Evolutionary conservation across 2,797 vertebrate genomes (phyloP), one percentile per base, ranked within the genome.

Genomic region (Botia almorhae): DNA sequence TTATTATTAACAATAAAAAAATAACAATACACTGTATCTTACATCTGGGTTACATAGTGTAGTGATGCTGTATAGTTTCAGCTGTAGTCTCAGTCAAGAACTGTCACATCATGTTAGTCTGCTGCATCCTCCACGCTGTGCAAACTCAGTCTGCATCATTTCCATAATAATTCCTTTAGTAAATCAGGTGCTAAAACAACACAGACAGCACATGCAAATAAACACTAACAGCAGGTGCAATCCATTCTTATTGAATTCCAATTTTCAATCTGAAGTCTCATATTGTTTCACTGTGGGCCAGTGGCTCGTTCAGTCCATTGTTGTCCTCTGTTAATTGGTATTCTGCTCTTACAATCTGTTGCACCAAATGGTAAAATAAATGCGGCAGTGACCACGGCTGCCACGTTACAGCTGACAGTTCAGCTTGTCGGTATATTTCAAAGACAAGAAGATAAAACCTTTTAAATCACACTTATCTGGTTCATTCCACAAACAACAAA

Each of bases 341-440:
- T 78, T 43, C 23, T 50, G 70, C 74, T 77, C 78, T 60, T 21
- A 33, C 19, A 75, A 86, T 84, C 26, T 5, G 74, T 58, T 83
- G 69, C 71, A 60, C 51, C 81, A 74, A 82, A 84, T 82, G 82
- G 77, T 53, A 78, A 55, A 21, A 63, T 74, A 81, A 76, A 82
- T 78, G 69, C 11, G 53, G 56, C 51, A 36, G 26, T 56, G 64
- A 55, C 10, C 21, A n/a, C 2, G 0, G 60, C 23, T 60, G 69
- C 80, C 58, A 76, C 76, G 60, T 76, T 61, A 51, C 68, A 61
- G 76, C 68, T 71, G 76, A 53, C 69, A 80, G 69, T 73, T 64
- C 13, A 64, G 69, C 69, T 67, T 80, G 78, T 56, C 53, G 56
- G 19, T 78, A 39, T 63, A 39, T 78, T 78, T 39, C 56, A 78